phyloP scores from a whole-genome alignment of 2,888 invertebrate genomes.

The Drosophila nr. medialis region DNA sequence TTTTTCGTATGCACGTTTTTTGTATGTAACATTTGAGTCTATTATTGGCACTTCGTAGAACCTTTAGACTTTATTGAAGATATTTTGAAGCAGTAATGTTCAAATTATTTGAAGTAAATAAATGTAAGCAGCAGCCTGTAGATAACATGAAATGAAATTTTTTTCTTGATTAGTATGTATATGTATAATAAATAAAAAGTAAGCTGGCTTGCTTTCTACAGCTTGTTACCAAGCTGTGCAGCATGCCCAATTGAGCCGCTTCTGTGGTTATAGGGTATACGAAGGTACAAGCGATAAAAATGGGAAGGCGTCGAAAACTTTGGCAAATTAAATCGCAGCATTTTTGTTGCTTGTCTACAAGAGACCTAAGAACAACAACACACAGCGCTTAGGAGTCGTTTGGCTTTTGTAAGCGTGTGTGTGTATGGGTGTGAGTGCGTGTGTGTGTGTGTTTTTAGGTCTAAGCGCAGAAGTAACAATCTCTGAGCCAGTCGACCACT shows the following conservation, averaged over 20 bases:
- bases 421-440: conserved; percentile 29
- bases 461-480: conserved; percentile 47
- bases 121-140: background rate
- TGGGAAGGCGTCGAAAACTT: conserved; percentile 63
- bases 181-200: background rate
- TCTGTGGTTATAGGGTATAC: conserved; percentile 34
- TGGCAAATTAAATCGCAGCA: conserved; percentile 71
- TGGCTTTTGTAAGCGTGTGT: conserved; percentile 24
- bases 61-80: background rate
- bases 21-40: background rate
- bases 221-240: background rate
- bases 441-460: conserved; percentile 38
- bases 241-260: background rate
- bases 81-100: background rate
- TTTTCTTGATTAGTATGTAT: background rate
- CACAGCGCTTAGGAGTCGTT: conserved; percentile 25
- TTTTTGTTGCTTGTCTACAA: conserved; percentile 35
- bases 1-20: background rate
- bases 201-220: background rate
- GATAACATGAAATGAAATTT: background rate
- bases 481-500: conserved; percentile 51
- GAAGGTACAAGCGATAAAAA: conserved; percentile 58
- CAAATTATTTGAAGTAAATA: background rate
- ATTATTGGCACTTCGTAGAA: background rate
- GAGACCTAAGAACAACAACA: conserved; percentile 17